phyloP scores from a whole-genome alignment of 2,113 vertebrate genomes.

The Ramphastos sulfuratus region DNA sequence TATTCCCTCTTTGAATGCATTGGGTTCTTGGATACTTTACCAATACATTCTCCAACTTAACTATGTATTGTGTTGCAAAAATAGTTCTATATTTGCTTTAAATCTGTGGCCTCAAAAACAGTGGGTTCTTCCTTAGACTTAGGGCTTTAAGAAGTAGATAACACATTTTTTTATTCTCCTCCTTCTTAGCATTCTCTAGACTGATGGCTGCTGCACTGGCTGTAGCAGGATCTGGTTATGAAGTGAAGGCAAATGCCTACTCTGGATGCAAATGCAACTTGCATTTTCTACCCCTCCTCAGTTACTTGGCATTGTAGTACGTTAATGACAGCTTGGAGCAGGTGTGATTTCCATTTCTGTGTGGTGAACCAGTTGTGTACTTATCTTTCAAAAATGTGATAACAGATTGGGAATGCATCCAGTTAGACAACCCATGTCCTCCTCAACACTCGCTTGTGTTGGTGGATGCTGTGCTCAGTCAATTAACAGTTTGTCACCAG shows the following conservation, averaged over 20 bases:
- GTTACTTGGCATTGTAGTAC: neutral
- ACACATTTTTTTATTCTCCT: neutral
- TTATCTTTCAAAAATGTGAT: neutral
- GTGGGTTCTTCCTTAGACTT: neutral
- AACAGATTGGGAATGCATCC: conserved; percentile 8
- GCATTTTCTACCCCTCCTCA: neutral
- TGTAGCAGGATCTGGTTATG: neutral
- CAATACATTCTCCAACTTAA: neutral
- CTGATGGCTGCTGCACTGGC: neutral
- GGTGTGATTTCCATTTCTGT: conserved; percentile 25
- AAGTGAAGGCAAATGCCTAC: neutral
- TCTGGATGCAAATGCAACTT: neutral
- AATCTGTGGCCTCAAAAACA: neutral
- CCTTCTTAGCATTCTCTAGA: neutral
- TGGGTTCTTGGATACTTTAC: neutral
- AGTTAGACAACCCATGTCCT: neutral
- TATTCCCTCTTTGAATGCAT: neutral
- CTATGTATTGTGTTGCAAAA: neutral
- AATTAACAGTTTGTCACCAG: conserved; percentile 52
- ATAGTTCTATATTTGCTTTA: neutral
- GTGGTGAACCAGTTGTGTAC: conserved; percentile 30
- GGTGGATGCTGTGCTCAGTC: conserved; percentile 37
- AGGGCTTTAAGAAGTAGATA: neutral
- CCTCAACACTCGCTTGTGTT: conserved; percentile 21
- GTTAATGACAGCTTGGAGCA: conserved; percentile 35